A percentile compares a stretch with the other conserved stretches of the same genome.
These are phyloP conservation scores for Parthenolecanium corni DNA, from an alignment of 2,888 invertebrate species.

Conservation along the genomic window DNA sequence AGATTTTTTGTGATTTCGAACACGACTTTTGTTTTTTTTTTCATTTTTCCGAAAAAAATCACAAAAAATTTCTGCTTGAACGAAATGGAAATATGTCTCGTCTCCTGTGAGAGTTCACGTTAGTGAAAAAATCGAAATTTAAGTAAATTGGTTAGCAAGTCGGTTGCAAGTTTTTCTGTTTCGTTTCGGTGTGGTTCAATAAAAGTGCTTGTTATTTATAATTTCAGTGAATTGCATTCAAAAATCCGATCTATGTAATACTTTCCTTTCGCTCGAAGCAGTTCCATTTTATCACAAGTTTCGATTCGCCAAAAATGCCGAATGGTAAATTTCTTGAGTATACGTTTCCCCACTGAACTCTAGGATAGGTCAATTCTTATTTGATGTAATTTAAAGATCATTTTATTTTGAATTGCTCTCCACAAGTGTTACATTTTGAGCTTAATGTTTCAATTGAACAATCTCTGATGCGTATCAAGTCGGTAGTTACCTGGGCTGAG, in stretches of 20 bases:
- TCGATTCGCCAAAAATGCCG: constrained; percentile 15
- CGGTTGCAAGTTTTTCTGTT: constrained; percentile 20
- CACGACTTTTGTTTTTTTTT: no score
- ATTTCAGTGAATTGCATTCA: neutral
- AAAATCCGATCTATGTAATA: neutral
- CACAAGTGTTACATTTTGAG: no score
- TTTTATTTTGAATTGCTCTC: no score
- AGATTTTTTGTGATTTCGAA: no score
- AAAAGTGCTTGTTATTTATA: constrained; percentile 8
- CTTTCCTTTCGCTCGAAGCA: neutral
- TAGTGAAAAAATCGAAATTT: constrained; percentile 4
- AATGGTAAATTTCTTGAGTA: constrained; percentile 20
- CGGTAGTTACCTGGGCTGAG: no score
- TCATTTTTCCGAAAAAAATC: no score
- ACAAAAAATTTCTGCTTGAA: no score
- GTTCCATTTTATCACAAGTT: neutral
- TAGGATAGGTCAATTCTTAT: constrained; percentile 13
- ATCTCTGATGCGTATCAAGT: no score
- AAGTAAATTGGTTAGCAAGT: neutral
- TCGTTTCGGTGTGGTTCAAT: constrained; percentile 21
- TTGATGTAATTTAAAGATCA: neutral
- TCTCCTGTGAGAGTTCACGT: constrained; percentile 21
- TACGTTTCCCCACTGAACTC: constrained; percentile 10
- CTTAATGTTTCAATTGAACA: no score
- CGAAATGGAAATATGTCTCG: constrained; percentile 7